Conservation (phyloP, 2,797 vertebrate species). For the Siniperca scherzeri region DNA sequence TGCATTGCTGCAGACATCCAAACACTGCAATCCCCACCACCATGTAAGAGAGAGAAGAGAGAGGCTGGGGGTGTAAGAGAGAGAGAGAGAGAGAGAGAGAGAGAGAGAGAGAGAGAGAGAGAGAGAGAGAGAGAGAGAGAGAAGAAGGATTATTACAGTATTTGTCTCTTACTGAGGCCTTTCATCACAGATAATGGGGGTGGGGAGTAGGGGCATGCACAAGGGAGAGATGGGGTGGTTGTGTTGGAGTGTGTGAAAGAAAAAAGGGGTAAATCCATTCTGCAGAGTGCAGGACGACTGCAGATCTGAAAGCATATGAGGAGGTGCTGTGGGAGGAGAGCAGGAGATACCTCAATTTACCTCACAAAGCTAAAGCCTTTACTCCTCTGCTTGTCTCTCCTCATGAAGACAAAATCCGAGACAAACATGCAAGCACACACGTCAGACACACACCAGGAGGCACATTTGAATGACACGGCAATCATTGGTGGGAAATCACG, state of each 20-base stretch:
- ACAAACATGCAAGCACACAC: slow-evolving; percentile 14
- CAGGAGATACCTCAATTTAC: slow-evolving; percentile 33
- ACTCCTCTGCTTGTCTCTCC: slow-evolving; percentile 22
- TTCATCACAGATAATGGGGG: slow-evolving; percentile 73
- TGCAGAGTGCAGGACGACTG: slow-evolving; percentile 51
- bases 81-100: slow-evolving; percentile 15
- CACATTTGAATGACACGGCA: slow-evolving; percentile 30
- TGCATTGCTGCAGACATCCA: slow-evolving; percentile 80
- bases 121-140: slow-evolving; percentile 16
- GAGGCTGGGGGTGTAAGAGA: slow-evolving; percentile 14
- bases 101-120: slow-evolving; percentile 28
- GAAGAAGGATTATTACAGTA: slow-evolving; percentile 62
- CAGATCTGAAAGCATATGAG: slow-evolving; percentile 54
- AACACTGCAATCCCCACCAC: slow-evolving; percentile 72
- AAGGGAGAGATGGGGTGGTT: slow-evolving; percentile 33
- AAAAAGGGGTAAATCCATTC: slow-evolving; percentile 45
- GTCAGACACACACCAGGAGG: slow-evolving; percentile 13
- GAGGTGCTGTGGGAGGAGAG: slow-evolving; percentile 31
- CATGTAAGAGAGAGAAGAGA: slow-evolving; percentile 19
- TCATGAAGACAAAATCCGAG: slow-evolving; percentile 5
- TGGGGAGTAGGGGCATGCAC: slow-evolving; percentile 37
- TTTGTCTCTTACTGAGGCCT: slow-evolving; percentile 63
- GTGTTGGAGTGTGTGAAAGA: slow-evolving; percentile 20
- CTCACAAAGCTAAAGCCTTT: slow-evolving; percentile 25
- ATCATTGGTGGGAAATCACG: slow-evolving; percentile 29